Evolutionary conservation across 2,888 invertebrate genomes (phyloP).

Genomic region (Ellobium chinense): DNA sequence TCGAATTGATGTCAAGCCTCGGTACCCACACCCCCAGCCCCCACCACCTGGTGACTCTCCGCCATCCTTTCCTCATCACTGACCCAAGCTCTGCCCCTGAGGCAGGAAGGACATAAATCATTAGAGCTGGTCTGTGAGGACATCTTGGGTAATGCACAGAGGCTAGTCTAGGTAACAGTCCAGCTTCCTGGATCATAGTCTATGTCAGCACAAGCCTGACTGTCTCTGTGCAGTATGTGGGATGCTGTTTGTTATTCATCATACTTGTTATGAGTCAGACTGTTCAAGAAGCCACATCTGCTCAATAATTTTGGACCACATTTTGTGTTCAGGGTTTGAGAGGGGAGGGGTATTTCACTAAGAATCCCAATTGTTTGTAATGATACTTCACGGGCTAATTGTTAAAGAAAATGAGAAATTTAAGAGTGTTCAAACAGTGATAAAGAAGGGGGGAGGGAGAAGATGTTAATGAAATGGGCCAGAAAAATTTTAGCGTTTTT

Average conservation of each 20-base stretch:
- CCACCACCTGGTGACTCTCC: slow-evolving; percentile 50
- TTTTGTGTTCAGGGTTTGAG: no score
- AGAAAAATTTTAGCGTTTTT: no score
- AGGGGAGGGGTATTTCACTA: no score
- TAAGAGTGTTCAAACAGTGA: no score
- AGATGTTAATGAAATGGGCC: no score
- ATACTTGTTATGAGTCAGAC: no score
- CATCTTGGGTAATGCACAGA: not conserved
- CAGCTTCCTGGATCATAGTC: not conserved
- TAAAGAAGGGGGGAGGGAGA: no score
- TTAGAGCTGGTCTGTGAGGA: not conserved
- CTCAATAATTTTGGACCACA: no score
- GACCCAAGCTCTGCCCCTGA: slow-evolving; percentile 25
- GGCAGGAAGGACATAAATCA: slow-evolving; percentile 18
- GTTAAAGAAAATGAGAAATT: no score
- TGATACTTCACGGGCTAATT: no score
- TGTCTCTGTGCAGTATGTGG: not conserved
- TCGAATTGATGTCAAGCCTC: slow-evolving; percentile 52
- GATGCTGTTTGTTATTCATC: not conserved
- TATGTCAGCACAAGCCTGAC: not conserved
- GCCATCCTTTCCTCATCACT: slow-evolving; percentile 37
- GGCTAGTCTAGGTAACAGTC: not conserved
- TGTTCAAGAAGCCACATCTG: no score
- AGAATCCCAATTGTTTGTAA: no score
- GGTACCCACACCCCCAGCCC: slow-evolving; percentile 44